These are phyloP conservation scores for Tapera naevia DNA, from an alignment of 2,797 vertebrate genomes.

Conservation along the genomic window DNA sequence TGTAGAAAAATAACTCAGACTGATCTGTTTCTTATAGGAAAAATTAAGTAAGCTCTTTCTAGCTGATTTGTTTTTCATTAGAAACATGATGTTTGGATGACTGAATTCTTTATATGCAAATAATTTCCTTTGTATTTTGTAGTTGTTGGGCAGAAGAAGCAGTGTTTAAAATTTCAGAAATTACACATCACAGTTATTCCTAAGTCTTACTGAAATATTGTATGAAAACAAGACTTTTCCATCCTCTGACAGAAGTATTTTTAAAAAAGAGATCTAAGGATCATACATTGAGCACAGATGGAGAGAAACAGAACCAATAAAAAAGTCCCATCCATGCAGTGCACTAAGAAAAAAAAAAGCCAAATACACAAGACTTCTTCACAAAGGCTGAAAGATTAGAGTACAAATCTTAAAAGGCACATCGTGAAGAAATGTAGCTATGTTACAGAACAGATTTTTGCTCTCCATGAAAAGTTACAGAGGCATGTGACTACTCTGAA, in stretches of 20 bases:
- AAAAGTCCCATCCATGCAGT: background rate
- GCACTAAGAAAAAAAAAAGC: background rate
- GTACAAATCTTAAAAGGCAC: background rate
- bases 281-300: background rate
- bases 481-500: background rate
- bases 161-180: constrained; percentile 18
- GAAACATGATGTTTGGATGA: constrained; percentile 15
- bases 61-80: constrained; percentile 52
- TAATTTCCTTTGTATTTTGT: constrained; percentile 25
- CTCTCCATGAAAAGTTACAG: background rate
- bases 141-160: background rate
- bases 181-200: background rate
- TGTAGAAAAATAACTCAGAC: constrained; percentile 63
- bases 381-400: background rate
- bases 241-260: background rate
- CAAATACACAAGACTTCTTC: background rate
- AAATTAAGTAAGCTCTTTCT: constrained; percentile 51
- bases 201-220: background rate
- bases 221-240: background rate
- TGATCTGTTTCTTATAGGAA: constrained; percentile 66
- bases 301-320: background rate
- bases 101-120: constrained; percentile 38
- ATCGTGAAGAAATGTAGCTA: background rate
- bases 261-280: background rate
- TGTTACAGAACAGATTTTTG: background rate